A percentile compares a stretch with the other conserved stretches of the same genome.
phyloP scores from a whole-genome alignment of 2,797 vertebrate species.

The Sarcophilus harrisii region DNA sequence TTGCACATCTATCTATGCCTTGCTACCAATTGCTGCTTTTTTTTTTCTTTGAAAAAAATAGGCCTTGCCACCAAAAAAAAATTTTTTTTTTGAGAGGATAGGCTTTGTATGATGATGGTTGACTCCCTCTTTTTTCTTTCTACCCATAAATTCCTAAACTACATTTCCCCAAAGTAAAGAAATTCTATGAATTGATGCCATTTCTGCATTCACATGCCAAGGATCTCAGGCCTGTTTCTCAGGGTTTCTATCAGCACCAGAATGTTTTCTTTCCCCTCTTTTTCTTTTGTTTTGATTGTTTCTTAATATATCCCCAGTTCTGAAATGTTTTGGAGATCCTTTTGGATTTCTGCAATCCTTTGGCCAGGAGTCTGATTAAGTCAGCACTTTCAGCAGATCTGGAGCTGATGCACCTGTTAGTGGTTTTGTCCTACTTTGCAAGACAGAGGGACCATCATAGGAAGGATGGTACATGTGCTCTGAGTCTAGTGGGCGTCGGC shows the following conservation, averaged over 20 bases:
- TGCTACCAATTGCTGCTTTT: background rate
- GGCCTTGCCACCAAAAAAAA: background rate
- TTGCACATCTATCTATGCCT: conserved; percentile 11
- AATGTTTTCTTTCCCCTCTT: background rate
- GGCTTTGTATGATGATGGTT: background rate
- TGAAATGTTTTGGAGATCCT: background rate
- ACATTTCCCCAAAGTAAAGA: background rate
- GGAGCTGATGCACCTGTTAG: background rate
- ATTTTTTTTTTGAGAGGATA: no score
- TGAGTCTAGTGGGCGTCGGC: background rate
- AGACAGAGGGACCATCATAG: background rate
- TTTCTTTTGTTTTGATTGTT: background rate
- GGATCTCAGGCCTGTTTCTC: background rate
- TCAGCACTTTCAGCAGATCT: background rate
- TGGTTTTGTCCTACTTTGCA: background rate
- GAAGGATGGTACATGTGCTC: background rate
- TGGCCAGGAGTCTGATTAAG: background rate
- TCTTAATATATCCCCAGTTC: background rate
- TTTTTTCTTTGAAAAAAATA: background rate
- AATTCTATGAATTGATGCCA: background rate
- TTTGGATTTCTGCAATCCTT: background rate
- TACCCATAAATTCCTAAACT: background rate
- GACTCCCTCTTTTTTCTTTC: background rate
- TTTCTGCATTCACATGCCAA: background rate
- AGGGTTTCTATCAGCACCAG: background rate